phyloP scores from a whole-genome alignment of 2,797 vertebrate genomes.

The Squalus acanthias region DNA sequence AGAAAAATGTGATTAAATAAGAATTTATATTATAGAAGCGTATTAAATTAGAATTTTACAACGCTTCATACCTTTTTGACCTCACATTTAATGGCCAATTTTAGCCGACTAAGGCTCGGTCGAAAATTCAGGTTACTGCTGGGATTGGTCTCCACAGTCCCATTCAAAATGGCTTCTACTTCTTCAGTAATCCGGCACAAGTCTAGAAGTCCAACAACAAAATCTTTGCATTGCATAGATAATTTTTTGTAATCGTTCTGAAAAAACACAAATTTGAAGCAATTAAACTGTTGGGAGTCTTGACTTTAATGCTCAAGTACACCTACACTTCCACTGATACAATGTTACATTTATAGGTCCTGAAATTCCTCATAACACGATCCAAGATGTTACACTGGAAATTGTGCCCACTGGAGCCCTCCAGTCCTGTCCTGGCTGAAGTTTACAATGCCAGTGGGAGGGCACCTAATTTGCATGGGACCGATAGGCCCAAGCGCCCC shows the following conservation, averaged over 20 bases:
- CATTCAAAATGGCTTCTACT: conserved; percentile 93
- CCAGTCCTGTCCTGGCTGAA: neutral
- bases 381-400: too few relatives aligned
- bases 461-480: neutral
- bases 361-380: neutral
- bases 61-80: conserved; percentile 83
- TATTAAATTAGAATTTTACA: neutral
- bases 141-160: conserved; percentile 70
- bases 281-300: neutral
- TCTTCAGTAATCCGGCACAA: conserved; percentile 95
- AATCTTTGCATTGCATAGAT: conserved; percentile 96
- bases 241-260: conserved; percentile 94
- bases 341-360: neutral
- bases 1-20: neutral
- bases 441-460: neutral
- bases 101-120: conserved; percentile 82
- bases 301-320: neutral
- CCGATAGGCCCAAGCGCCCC: neutral
- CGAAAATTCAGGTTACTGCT: conserved; percentile 61
- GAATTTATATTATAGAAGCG: neutral
- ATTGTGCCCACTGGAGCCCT: neutral
- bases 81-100: conserved; percentile 95
- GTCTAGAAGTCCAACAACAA: conserved; percentile 92
- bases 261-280: conserved; percentile 42
- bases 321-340: neutral